phyloP scores from a whole-genome alignment of 1,140 invertebrate species.

The Philotrypesis tridentata region DNA sequence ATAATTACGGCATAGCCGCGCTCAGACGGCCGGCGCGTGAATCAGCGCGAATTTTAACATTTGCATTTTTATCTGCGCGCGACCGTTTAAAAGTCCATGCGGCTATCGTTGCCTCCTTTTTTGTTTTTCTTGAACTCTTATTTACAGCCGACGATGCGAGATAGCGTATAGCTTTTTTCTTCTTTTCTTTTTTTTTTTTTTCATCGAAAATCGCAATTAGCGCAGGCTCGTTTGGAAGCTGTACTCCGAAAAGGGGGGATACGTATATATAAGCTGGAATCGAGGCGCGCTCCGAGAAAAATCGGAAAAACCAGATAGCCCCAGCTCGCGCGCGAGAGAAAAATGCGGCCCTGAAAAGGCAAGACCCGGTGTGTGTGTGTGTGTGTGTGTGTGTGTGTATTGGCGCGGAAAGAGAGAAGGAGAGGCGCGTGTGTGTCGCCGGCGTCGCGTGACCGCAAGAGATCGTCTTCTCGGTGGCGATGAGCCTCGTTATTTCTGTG shows the following conservation, averaged over 20 bases:
- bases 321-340: too few relatives aligned
- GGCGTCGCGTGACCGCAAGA: not conserved
- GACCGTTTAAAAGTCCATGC: too few relatives aligned
- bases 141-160: too few relatives aligned
- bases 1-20: too few relatives aligned
- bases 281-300: not conserved
- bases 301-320: not conserved
- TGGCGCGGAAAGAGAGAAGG: not conserved
- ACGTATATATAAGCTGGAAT: not conserved
- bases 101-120: too few relatives aligned
- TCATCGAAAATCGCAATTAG: not conserved
- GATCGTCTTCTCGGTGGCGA: not conserved
- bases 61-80: too few relatives aligned
- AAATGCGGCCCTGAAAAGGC: conserved; percentile 20
- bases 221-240: not conserved
- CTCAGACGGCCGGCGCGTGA: too few relatives aligned
- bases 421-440: not conserved
- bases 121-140: too few relatives aligned
- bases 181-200: not conserved
- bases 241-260: not conserved
- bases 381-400: too few relatives aligned
- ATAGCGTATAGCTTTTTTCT: too few relatives aligned
- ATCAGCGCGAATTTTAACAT: too few relatives aligned
- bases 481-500: conserved; percentile 3
- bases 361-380: too few relatives aligned